Conservation (phyloP, 2,797 vertebrate species). For the Muscicapa striata region DNA sequence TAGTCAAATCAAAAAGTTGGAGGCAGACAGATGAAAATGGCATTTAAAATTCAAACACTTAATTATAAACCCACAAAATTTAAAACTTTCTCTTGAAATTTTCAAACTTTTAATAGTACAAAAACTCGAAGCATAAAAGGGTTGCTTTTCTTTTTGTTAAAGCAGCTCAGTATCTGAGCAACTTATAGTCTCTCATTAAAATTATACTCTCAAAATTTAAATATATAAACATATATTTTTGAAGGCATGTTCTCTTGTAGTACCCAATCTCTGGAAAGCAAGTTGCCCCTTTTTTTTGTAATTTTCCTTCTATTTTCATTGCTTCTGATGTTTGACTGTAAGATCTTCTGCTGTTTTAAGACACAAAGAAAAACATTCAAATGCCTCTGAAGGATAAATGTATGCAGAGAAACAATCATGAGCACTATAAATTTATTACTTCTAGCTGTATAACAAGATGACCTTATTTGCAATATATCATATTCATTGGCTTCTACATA, state of each 20-base stretch:
- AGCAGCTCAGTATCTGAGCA: background rate
- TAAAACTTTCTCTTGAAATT: background rate
- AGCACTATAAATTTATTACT: conserved; percentile 17
- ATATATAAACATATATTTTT: background rate
- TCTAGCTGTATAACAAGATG: conserved; percentile 8
- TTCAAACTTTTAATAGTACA: background rate
- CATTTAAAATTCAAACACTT: background rate
- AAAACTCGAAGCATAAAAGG: background rate
- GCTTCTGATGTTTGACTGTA: background rate
- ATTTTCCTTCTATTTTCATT: background rate
- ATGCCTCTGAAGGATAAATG: background rate
- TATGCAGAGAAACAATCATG: background rate
- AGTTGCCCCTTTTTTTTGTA: background rate
- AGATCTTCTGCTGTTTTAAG: background rate
- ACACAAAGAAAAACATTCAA: background rate
- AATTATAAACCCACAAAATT: background rate
- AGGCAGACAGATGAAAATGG: background rate
- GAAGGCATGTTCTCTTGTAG: background rate
- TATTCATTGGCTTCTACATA: background rate
- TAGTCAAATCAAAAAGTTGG: background rate
- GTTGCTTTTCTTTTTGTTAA: background rate
- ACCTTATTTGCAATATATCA: conserved; percentile 19
- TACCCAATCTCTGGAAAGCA: background rate
- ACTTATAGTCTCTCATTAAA: background rate
- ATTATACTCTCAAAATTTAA: background rate